These are phyloP conservation scores for Bombus affinis DNA, from an alignment of 1,140 invertebrate genomes.

Conservation along the genomic window DNA sequence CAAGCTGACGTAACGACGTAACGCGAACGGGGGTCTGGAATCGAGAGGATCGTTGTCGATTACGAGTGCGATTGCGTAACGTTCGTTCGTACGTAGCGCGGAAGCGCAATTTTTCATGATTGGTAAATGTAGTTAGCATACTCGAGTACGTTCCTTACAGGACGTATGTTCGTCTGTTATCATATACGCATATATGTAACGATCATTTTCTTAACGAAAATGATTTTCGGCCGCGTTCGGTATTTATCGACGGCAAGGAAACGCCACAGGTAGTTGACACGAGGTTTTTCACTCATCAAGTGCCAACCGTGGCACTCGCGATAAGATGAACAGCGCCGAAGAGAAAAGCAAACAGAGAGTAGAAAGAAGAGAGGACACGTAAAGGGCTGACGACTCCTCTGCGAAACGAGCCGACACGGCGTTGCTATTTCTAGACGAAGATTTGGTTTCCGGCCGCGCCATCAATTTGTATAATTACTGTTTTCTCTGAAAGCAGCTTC, in stretches of 20 bases:
- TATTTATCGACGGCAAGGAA: neutral
- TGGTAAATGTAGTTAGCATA: neutral
- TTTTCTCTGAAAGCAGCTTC: slow-evolving; percentile 67
- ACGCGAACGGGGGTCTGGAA: slow-evolving; percentile 12
- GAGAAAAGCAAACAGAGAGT: slow-evolving; percentile 7
- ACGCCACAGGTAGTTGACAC: slow-evolving; percentile 39
- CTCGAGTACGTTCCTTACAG: neutral
- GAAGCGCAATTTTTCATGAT: neutral
- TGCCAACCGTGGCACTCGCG: neutral
- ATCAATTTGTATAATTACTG: slow-evolving; percentile 69
- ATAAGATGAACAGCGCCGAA: neutral
- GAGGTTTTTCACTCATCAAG: slow-evolving; percentile 16
- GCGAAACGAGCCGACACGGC: slow-evolving; percentile 35
- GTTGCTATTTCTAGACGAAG: slow-evolving; percentile 72
- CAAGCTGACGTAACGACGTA: slow-evolving; percentile 29
- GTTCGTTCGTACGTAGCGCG: too few species aligned
- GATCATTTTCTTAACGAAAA: neutral
- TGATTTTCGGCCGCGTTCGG: too few species aligned
- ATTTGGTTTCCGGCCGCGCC: slow-evolving; percentile 66
- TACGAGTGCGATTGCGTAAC: slow-evolving; percentile 39
- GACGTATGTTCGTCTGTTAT: neutral
- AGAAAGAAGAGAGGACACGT: neutral
- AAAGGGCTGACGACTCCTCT: slow-evolving; percentile 59
- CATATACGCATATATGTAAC: neutral
- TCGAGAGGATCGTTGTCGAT: slow-evolving; percentile 43